phyloP scores from a whole-genome alignment of 2,113 vertebrate genomes.

The Colius striatus region DNA sequence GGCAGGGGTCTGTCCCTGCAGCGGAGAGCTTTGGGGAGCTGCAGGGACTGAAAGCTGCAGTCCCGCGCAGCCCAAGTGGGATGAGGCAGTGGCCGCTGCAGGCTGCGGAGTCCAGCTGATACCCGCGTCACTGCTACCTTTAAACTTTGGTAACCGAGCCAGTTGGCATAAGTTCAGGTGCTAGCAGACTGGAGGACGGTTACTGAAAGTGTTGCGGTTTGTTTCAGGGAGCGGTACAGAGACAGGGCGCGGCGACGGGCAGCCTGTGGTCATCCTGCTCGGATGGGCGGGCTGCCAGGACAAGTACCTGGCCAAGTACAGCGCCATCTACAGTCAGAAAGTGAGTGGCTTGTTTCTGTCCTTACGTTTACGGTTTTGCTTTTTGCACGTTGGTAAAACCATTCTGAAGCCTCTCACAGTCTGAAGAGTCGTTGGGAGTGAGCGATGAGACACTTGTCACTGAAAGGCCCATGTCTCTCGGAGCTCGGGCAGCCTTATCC shows the following conservation, averaged over 20 bases:
- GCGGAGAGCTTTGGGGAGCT: not conserved
- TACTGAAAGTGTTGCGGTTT: not conserved
- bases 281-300: slow-evolving; percentile 96
- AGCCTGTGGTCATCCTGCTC: slow-evolving; percentile 91
- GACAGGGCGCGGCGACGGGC: slow-evolving; percentile 21
- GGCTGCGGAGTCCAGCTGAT: not conserved
- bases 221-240: slow-evolving; percentile 65
- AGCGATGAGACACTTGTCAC: not conserved
- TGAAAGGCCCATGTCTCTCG: not conserved
- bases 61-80: fast-evolving
- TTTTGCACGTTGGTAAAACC: not conserved
- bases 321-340: slow-evolving; percentile 89
- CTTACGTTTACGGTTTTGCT: not conserved
- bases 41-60: not conserved
- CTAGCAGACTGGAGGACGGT: not conserved
- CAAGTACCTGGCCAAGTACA: slow-evolving; percentile 93
- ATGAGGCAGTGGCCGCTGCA: fast-evolving
- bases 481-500: not conserved
- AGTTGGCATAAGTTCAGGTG: fast-evolving
- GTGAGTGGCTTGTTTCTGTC: slow-evolving; percentile 63
- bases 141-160: not conserved
- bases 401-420: not conserved
- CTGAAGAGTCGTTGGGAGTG: not conserved
- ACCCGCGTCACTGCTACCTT: fast-evolving
- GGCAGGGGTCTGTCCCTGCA: not conserved